Percentiles rank a stretch among this genome's conserved stretches.
phyloP scores from a whole-genome alignment of 1,140 invertebrate genomes.

The Lordiphosa clarofinis region DNA sequence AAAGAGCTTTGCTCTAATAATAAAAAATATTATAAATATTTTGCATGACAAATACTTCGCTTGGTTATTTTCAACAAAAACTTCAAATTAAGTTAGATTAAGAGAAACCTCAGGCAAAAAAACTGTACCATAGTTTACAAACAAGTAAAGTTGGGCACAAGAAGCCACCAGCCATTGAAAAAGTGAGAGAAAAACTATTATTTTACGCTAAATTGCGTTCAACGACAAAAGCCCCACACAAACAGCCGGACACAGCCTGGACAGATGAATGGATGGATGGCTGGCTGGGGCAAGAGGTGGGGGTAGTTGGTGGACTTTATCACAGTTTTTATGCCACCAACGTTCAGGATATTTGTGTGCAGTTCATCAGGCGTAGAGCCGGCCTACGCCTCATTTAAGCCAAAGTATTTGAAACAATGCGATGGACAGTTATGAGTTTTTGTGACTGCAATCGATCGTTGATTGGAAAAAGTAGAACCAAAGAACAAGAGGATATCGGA shows the following conservation, averaged over 20 bases:
- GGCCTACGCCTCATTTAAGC: slow-evolving; percentile 50
- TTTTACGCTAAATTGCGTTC: slow-evolving; percentile 34
- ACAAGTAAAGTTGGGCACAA: background rate
- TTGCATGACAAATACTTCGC: no score
- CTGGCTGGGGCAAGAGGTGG: slow-evolving; percentile 1
- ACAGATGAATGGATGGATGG: slow-evolving; percentile 6
- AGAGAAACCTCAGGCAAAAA: slow-evolving; percentile 5
- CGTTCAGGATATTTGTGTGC: slow-evolving; percentile 32
- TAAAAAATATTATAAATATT: no score
- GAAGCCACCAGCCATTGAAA: slow-evolving; percentile 4
- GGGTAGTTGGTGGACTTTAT: slow-evolving; percentile 18
- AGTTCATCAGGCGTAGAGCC: slow-evolving; percentile 27
- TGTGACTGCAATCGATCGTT: slow-evolving; percentile 1
- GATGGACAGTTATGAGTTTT: slow-evolving; percentile 48
- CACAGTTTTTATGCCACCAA: slow-evolving; percentile 24
- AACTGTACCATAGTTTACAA: slow-evolving; percentile 1
- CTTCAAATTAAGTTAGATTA: background rate
- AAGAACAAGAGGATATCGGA: background rate
- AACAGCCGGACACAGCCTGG: background rate
- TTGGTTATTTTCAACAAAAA: background rate
- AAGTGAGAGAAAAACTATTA: slow-evolving; percentile 16
- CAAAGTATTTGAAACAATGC: slow-evolving; percentile 45
- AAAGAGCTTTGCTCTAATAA: no score
- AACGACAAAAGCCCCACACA: slow-evolving; percentile 2
- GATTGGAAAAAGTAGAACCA: slow-evolving; percentile 3